phyloP scores from a whole-genome alignment of 2,113 vertebrate genomes.

The Mungos mungo region DNA sequence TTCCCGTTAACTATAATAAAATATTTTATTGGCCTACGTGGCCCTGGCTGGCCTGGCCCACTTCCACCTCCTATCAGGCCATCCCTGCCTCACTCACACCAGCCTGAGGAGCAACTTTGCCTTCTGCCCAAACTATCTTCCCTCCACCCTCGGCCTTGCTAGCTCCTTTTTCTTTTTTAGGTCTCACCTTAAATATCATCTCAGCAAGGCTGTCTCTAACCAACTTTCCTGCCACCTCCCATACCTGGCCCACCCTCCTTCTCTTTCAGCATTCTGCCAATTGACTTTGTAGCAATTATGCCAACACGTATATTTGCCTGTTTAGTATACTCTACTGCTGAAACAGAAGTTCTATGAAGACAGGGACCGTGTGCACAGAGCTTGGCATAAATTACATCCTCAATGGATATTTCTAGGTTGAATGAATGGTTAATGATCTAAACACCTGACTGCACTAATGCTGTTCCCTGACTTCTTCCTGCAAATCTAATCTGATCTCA shows the following conservation, averaged over 20 bases:
- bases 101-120: not conserved
- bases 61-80: not conserved
- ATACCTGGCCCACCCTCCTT: not conserved
- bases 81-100: not conserved
- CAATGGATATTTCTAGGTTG: not conserved
- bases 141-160: not conserved
- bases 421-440: not conserved
- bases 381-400: not conserved
- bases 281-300: not conserved
- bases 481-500: not conserved
- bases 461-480: not conserved
- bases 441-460: not conserved
- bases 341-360: not conserved
- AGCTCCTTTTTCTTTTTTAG: not conserved
- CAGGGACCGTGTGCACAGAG: not conserved
- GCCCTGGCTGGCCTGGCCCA: not conserved
- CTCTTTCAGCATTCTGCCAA: not conserved
- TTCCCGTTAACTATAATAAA: not conserved
- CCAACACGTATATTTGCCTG: not conserved
- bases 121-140: not conserved
- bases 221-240: not conserved
- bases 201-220: not conserved
- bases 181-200: not conserved
- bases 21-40: not conserved
- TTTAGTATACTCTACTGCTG: not conserved